Conservation (phyloP, 2,888 invertebrate genomes). For the Bhutanitis thaidina region DNA sequence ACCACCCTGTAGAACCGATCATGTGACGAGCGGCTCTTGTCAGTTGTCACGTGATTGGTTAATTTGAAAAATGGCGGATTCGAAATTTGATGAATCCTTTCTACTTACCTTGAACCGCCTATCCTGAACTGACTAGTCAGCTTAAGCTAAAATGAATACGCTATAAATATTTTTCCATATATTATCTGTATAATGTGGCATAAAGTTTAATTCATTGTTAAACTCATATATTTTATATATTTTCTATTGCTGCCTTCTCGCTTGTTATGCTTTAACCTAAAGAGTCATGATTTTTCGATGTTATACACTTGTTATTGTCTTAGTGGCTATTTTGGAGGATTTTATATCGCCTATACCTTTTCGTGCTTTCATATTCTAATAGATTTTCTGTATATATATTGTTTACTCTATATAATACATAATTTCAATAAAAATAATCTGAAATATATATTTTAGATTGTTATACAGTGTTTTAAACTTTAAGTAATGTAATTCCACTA, state of each 20-base stretch:
- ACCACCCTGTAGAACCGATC: too few species aligned
- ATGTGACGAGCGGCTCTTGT: too few species aligned
- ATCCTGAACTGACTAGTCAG: too few species aligned
- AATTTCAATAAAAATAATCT: neutral
- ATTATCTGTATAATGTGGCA: too few species aligned
- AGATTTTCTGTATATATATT: conserved; percentile 1
- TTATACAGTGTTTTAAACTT: neutral
- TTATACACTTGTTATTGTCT: conserved; percentile 17
- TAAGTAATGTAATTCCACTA: neutral
- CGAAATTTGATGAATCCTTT: too few species aligned
- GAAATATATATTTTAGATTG: neutral
- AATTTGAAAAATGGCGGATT: too few species aligned
- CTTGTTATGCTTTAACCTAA: conserved; percentile 13
- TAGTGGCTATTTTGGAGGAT: conserved; percentile 13
- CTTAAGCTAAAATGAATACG: too few species aligned
- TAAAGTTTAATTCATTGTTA: neutral
- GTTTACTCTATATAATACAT: neutral
- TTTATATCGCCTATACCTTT: conserved; percentile 10
- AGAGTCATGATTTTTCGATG: conserved; percentile 9
- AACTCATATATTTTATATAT: neutral
- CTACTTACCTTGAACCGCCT: too few species aligned
- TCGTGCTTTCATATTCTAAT: neutral
- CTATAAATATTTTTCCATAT: too few species aligned
- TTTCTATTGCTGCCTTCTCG: neutral
- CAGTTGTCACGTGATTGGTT: too few species aligned